Base-by-base conservation (phyloP, 2,113 vertebrate species). In the Varanus komodoensis region DNA sequence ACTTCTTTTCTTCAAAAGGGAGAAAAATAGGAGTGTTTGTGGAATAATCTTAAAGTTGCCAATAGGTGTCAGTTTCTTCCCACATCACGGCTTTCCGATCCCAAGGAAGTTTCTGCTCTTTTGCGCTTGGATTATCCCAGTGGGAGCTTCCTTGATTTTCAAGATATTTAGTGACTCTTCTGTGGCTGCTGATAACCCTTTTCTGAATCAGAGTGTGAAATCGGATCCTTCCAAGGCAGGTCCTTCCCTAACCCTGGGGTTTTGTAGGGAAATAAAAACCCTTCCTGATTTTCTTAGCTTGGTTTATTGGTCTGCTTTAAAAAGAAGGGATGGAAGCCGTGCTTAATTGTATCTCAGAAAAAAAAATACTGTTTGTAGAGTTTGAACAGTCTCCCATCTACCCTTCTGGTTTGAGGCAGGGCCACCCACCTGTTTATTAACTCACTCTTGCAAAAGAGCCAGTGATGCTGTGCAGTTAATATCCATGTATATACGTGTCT, bases 31-130 rank as follows among this genome's bases (percentile, higher is more conserved):
- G 27, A 52, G 27, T 68, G 44, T 84, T n/a, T 86, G 3, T 92
- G 92, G 90, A 92, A 92, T 93, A 94, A 92, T 96, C 96, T 91
- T 86, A 25, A 95, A 96, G 92, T 91, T 96, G 77, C 95, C 94
- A 95, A 92, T 96, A 96, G 94, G 93, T 96, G 90, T 96, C 94
- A 96, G 92, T 93, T 96, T 97, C n/a, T 90, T 92, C 94, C 96
- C 93, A 52, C 93, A 1, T 86, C 88, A 90, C 95, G 90, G 92
- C 80, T 90, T 29, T 2, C 15, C 4, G 52, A 61, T 19, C 0
- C 44, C 6, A 0, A 29, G 25, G 32, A 17, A 57, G 90, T 79
- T 27, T 68, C 78, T 48, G 21, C 81, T 48, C 81, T 52, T n/a
- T 21, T 69, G 89, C 27, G 1, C 48, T 8, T 25, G 3, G 6